These are phyloP conservation scores for Orius insidiosus DNA, from an alignment of 1,140 invertebrate species.

Conservation along the genomic window DNA sequence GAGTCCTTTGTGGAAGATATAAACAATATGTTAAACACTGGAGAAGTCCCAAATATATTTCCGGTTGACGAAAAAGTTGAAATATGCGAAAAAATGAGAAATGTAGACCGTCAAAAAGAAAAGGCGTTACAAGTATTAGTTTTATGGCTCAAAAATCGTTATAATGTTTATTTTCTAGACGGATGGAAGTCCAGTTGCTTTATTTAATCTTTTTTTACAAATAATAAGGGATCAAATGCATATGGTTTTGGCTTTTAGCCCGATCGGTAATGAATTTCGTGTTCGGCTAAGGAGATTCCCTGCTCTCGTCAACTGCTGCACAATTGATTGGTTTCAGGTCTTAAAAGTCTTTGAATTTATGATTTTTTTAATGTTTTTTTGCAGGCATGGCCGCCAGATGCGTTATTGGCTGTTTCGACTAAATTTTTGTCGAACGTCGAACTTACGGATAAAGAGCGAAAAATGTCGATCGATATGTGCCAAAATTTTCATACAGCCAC, in stretches of 20 bases:
- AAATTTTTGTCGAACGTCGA: constrained; percentile 77
- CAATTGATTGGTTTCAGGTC: constrained; percentile 95
- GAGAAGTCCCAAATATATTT: constrained; percentile 87
- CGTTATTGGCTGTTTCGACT: constrained; percentile 74
- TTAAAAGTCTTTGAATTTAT: constrained; percentile 15
- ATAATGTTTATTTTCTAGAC: constrained; percentile 36
- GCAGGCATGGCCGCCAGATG: constrained; percentile 89
- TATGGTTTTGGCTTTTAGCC: constrained; percentile 81
- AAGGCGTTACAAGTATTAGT: constrained; percentile 52
- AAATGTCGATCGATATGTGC: constrained; percentile 68
- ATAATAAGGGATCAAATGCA: constrained; percentile 84
- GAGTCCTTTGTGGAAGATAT: constrained; percentile 88
- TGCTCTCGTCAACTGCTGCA: constrained; percentile 88
- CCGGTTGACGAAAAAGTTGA: constrained; percentile 75
- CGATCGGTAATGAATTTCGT: constrained; percentile 70
- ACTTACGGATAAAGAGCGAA: constrained; percentile 46
- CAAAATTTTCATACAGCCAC: constrained; percentile 81
- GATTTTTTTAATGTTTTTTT: too few species aligned
- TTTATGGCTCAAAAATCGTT: not conserved
- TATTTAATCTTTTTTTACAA: constrained; percentile 88
- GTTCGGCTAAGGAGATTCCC: constrained; percentile 84
- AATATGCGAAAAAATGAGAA: constrained; percentile 84
- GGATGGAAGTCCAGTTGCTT: constrained; percentile 70
- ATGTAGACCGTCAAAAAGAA: constrained; percentile 76
- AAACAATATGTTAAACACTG: constrained; percentile 83